Evolutionary conservation across 2,888 invertebrate species (phyloP), one percentile per base, ranked within the genome.

Genomic region (Falcaria lacertinaria): DNA sequence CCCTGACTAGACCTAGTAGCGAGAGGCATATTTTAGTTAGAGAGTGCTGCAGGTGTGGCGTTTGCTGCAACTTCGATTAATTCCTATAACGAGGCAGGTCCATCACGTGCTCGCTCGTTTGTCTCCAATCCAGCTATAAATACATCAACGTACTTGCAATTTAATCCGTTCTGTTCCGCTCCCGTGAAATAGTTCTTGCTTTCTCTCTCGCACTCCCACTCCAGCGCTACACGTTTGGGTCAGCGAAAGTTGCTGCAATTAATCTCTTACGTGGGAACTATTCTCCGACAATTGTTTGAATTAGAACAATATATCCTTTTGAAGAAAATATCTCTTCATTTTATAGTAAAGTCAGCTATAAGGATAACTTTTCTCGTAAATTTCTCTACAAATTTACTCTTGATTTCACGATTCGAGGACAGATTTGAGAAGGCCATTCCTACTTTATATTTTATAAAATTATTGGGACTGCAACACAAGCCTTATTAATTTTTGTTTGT

Each of bases 41-140:
- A 72, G 66, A 59, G 57, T 81, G n/a, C n/a, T n/a, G 73, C 88
- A 87, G 88, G 87, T 85, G 86, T 72, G 73, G 77, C 68, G 74
- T 74, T 71, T 69, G 74, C 69, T 80, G 80, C 80, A 77, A 80
- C 77, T 87, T 84, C 88, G 89, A 89, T 89, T 89, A 89, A 89
- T 88, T 86, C 86, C 79, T 80, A 88, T 88, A 89, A 89, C 88
- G 88, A 88, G 88, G 78, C 79, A 74, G 84, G 86, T 88, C 88
- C 88, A 88, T 89, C 88, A 88, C 85, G 73, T 69, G 80, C 67
- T 59, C 79, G 86, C 81, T 82, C 89, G 86, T 87, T 88, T 88
- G 89, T 88, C 88, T 87, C 86, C 74, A 74, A 75, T 68, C 79
- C 74, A 71, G 86, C 88, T 85, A 87, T 89, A 88, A 88, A 88